Evolutionary conservation across 2,113 vertebrate genomes (phyloP), one percentile per base, ranked within the genome.

Genomic region (Columba janthina): DNA sequence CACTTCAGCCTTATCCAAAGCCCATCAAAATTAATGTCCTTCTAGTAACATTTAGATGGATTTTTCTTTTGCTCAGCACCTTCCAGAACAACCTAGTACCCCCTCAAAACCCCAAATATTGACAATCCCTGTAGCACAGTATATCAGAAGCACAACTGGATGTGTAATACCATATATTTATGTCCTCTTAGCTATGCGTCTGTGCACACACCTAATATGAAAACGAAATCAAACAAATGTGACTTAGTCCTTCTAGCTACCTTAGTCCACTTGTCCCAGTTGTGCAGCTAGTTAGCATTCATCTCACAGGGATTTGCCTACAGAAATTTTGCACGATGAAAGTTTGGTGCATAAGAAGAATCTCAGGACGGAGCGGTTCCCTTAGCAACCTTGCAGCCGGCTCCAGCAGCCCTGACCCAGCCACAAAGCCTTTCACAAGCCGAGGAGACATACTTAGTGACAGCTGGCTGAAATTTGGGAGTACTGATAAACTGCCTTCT

Each of bases 281-380:
- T 96, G 90, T 94, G 83, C 71, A 81, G 83, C 81, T 24, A 93
- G 97, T 98, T 98, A 98, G 88, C 94, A 98, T 98, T 98, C 98
- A 96, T 95, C 96, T 97, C 97, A 97, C 97, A 95, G 88, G 50
- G 62, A 97, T 98, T 98, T 98, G 97, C 98, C 97, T 97, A 97
- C 98, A 98, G 97, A 98, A 97, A 98, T 98, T 97, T 98, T 98
- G 94, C 96, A 96, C 98, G 97, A 98, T 98, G 97, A 98, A 98
- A 98, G 97, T 97, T 97, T 97, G 97, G 98, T 97, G 96, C 89
- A 74, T 97, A 98, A 90, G 96, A 97, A 94, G 95, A 98, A 96
- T 97, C 97, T 98, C 97, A 97, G 97, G 98, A 97, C 97, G 98
- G 94, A 96, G 96, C 22, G 57, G 98, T 98, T 98, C 98, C 98